Evolutionary conservation across 2,888 invertebrate genomes (phyloP).

Genomic region (Alloplasta piceator): DNA sequence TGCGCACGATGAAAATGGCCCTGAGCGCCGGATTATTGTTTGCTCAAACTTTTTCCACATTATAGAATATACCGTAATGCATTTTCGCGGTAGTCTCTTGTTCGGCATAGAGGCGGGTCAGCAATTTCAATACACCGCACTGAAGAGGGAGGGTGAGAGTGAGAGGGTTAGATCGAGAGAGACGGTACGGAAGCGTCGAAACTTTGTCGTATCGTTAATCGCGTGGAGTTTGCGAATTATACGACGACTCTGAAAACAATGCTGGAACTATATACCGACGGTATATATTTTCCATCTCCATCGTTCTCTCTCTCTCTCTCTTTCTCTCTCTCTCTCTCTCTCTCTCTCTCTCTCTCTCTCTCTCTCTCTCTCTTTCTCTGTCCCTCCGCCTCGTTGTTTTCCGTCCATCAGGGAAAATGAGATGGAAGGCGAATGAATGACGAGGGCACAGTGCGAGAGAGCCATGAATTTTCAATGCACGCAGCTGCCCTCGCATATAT

Average conservation of each 20-base stretch:
- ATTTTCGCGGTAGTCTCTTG: slow-evolving; percentile 9
- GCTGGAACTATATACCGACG: background rate
- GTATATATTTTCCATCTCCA: slow-evolving; percentile 14
- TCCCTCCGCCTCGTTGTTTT: slow-evolving; percentile 44
- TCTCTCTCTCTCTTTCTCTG: slow-evolving; percentile 8
- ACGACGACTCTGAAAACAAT: slow-evolving; percentile 37
- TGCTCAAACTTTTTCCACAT: slow-evolving; percentile 16
- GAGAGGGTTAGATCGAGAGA: background rate
- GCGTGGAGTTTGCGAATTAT: slow-evolving; percentile 30
- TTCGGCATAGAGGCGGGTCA: slow-evolving; percentile 2
- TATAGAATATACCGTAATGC: slow-evolving; percentile 21
- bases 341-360: background rate
- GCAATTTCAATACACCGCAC: slow-evolving; percentile 17
- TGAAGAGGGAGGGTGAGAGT: background rate
- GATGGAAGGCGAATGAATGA: slow-evolving; percentile 61
- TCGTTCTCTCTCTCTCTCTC: background rate
- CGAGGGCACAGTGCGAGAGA: slow-evolving; percentile 41
- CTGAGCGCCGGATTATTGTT: slow-evolving; percentile 6
- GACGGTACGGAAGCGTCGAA: slow-evolving; percentile 18
- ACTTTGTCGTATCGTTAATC: slow-evolving; percentile 55
- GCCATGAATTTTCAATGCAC: slow-evolving; percentile 65
- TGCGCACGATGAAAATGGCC: background rate
- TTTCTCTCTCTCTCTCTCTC: no score
- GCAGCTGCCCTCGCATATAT: slow-evolving; percentile 51
- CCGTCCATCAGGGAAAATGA: slow-evolving; percentile 61